These are phyloP conservation scores for Megaustenia siamemsis DNA, from an alignment of 2,888 invertebrate genomes.

Conservation along the genomic window DNA sequence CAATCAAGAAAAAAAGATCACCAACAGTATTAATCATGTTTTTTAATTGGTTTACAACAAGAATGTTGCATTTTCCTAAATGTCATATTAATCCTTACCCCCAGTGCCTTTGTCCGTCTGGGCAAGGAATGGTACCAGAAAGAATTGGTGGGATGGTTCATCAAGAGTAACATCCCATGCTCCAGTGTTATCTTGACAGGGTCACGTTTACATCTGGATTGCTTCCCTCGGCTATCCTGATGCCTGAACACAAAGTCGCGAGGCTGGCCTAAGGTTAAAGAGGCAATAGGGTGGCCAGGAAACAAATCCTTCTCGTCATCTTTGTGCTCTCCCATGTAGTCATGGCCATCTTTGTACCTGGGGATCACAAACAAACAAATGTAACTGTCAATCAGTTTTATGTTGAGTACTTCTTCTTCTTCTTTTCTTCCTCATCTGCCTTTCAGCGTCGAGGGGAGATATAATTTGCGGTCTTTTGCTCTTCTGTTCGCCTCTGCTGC, in stretches of 20 bases:
- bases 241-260: conserved; percentile 86
- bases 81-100: conserved; percentile 84
- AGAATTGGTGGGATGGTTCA: conserved; percentile 87
- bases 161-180: conserved; percentile 85
- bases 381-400: too few relatives aligned
- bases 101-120: conserved; percentile 82
- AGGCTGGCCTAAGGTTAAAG: conserved; percentile 85
- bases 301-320: conserved; percentile 87
- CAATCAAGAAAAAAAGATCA: too few relatives aligned
- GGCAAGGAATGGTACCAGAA: conserved; percentile 88
- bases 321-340: conserved; percentile 87
- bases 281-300: conserved; percentile 84
- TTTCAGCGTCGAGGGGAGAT: too few relatives aligned
- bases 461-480: too few relatives aligned
- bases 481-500: too few relatives aligned
- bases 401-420: too few relatives aligned
- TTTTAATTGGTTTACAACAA: conserved; percentile 41
- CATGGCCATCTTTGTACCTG: conserved; percentile 86
- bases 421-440: too few relatives aligned
- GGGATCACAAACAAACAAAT: conserved; percentile 30
- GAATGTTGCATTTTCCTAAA: conserved; percentile 66
- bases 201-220: conserved; percentile 77
- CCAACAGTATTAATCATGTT: too few relatives aligned
- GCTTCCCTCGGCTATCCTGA: conserved; percentile 74
- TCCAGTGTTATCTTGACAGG: conserved; percentile 83